Conservation (phyloP, 92 coral and sea anemone species). For the Porites divaricata region DNA sequence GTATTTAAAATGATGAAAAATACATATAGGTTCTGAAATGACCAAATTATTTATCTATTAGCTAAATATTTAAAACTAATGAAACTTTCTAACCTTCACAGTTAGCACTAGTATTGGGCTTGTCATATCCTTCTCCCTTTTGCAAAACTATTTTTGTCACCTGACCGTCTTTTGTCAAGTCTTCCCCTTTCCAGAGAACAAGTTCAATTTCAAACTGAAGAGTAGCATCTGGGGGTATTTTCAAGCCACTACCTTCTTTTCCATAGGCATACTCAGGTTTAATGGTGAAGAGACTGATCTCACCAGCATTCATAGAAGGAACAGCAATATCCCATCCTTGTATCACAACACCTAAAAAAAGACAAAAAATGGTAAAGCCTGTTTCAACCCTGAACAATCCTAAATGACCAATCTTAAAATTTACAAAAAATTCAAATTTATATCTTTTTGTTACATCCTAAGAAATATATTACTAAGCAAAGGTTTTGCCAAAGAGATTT, state of each 20-base stretch:
- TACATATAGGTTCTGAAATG: too few relatives aligned
- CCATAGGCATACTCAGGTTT: constrained; percentile 91
- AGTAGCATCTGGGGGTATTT: constrained; percentile 84
- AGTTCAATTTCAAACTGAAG: constrained; percentile 86
- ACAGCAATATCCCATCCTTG: constrained; percentile 90
- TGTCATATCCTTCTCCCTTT: constrained; percentile 84
- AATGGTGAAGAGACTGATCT: constrained; percentile 72
- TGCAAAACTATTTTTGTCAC: constrained; percentile 73
- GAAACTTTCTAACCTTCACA: constrained; percentile 68
- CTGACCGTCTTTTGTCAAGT: constrained; percentile 77
- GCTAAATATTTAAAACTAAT: background rate
- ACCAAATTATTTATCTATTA: too few relatives aligned
- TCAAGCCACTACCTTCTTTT: constrained; percentile 70
- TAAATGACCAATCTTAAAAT: too few relatives aligned
- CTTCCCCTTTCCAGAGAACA: constrained; percentile 84
- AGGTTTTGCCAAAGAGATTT: too few relatives aligned
- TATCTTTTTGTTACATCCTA: too few relatives aligned
- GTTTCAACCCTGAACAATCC: background rate
- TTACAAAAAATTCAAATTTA: too few relatives aligned
- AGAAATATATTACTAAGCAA: too few relatives aligned
- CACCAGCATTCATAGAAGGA: constrained; percentile 81
- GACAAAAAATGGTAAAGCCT: background rate
- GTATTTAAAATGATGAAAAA: too few relatives aligned
- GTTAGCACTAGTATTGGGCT: constrained; percentile 79
- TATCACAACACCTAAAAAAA: constrained; percentile 80